Evolutionary conservation across 2,888 invertebrate genomes (phyloP).

Genomic region (Congeria kusceri): DNA sequence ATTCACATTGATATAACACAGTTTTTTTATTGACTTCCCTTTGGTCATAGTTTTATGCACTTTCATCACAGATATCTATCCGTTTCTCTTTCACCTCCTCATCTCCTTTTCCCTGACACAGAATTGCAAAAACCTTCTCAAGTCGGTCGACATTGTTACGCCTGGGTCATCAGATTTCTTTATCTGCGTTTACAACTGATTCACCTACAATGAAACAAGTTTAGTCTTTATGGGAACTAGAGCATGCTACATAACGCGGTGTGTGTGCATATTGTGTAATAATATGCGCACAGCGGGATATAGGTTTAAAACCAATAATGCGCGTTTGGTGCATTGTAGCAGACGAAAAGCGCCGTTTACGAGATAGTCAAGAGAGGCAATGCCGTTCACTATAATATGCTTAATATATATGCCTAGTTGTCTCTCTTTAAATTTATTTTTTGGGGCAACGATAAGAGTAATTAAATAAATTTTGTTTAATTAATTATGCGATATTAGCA

Average conservation of each 20-base stretch:
- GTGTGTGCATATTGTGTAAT: slow-evolving; percentile 49
- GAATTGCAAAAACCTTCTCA: neutral
- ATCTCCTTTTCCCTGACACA: neutral
- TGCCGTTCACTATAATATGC: too few species aligned
- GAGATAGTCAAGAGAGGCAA: too few species aligned
- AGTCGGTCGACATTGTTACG: neutral
- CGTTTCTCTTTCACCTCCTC: neutral
- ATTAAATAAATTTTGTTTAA: too few species aligned
- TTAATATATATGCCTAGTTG: too few species aligned
- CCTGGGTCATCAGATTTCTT: neutral
- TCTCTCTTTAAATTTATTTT: too few species aligned
- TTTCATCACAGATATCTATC: neutral
- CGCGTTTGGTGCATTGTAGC: slow-evolving; percentile 2
- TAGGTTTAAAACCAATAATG: neutral
- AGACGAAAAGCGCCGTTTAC: neutral
- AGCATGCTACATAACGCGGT: slow-evolving; percentile 50
- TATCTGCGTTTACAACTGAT: slow-evolving; percentile 8
- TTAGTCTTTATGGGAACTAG: slow-evolving; percentile 32
- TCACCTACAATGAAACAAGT: slow-evolving; percentile 24
- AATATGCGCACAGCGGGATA: slow-evolving; percentile 31
- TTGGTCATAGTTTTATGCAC: neutral
- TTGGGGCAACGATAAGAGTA: too few species aligned
- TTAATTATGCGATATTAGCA: too few species aligned
- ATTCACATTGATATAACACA: neutral
- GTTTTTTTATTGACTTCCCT: neutral